Evolutionary conservation across 2,888 invertebrate species (phyloP), one percentile per base, ranked within the genome.

Genomic region (Drosophila peninsularis): DNA sequence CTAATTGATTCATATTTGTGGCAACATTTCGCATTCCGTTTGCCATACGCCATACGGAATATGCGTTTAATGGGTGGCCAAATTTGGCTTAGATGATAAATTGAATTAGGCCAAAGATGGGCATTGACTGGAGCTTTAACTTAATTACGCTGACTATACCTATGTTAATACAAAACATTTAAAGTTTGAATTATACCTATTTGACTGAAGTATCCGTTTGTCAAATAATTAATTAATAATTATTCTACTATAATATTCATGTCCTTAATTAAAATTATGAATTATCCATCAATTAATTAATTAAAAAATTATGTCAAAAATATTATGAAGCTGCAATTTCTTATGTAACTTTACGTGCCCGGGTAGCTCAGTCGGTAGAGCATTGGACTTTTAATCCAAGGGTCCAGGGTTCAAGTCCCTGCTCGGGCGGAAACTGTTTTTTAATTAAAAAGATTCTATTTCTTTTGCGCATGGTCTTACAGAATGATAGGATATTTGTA

Each of bases 381-480:
- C 92, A 92, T 92, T 92, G 92, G 92, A 92, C 92, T 92, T 92
- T 92, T 92, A 92, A 92, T 92, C 92, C 92, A 92, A 92, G 92
- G 92, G 92, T 92, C 92, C 92, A 91, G 92, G 92, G 92, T 92
- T 92, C 92, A 92, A 92, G 91, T 92, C 92, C 92, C 92, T 91
- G 91, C 91, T 91, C 91, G 91, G 92, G 92, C 92, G 92, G 92
- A 62, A 7, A 2, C 27, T n/a, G 7, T 30, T 30, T 30, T 30
- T 30, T 30, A 24, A 24, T 24, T 24, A n/a, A n/a, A n/a, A n/a
- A n/a, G n/a, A n/a, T n/a, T 24, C 24, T 30, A 6, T 30, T 30
- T 30, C 6, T 30, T 7, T 30, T 30, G 5, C 27, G 5, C 5
- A 30, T 7, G 27, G 5, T 0, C 27, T 7, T 30, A 3, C 0